phyloP scores from a whole-genome alignment of 2,888 invertebrate genomes.

The Antitype chi region DNA sequence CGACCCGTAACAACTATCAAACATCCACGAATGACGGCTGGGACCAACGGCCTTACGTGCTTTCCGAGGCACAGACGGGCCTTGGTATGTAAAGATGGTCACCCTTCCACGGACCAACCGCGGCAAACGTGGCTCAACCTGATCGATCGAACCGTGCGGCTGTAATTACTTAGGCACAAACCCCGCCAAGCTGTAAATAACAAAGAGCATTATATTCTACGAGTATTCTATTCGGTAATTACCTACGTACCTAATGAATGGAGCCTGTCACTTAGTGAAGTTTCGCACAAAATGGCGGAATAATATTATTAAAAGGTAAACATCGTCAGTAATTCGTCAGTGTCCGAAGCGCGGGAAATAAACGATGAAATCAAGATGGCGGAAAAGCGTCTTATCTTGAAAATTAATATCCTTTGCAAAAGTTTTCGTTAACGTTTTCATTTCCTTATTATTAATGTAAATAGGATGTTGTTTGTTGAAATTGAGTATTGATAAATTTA shows the following conservation, averaged over 20 bases:
- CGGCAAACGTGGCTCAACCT: too few species aligned
- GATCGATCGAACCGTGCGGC: too few species aligned
- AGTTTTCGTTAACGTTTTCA: slow-evolving; percentile 17
- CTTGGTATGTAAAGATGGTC: too few species aligned
- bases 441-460: slow-evolving; percentile 23
- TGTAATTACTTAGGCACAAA: too few species aligned
- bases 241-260: slow-evolving; percentile 26
- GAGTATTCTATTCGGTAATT: too few species aligned
- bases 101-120: too few species aligned
- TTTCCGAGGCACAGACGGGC: too few species aligned
- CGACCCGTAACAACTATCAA: too few species aligned
- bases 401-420: slow-evolving; percentile 43
- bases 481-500: neutral
- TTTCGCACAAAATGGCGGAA: slow-evolving; percentile 36
- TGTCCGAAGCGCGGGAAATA: slow-evolving; percentile 56
- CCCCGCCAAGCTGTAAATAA: too few species aligned
- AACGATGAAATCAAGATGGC: slow-evolving; percentile 49
- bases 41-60: too few species aligned
- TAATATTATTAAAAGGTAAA: slow-evolving; percentile 48
- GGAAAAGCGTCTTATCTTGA: slow-evolving; percentile 35
- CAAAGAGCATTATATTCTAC: too few species aligned
- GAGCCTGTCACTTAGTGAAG: slow-evolving; percentile 19
- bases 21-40: too few species aligned
- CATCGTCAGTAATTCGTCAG: slow-evolving; percentile 46
- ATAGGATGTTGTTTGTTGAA: slow-evolving; percentile 16